phyloP scores from a whole-genome alignment of 2,888 invertebrate genomes.

The Phymatocera aterrima region DNA sequence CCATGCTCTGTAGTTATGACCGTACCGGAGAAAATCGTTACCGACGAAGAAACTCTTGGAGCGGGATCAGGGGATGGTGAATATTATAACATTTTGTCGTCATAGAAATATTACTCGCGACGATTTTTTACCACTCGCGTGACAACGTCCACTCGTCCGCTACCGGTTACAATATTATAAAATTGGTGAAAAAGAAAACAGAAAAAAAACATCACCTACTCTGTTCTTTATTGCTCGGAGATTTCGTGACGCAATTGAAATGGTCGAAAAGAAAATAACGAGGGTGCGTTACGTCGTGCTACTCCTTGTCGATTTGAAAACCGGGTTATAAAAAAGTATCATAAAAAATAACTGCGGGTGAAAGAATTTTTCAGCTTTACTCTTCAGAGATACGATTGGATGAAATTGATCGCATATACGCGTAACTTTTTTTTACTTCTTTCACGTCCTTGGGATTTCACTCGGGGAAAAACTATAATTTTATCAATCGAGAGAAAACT shows the following conservation, averaged over 20 bases:
- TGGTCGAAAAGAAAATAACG: slow-evolving; percentile 23
- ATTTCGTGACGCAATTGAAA: not conserved
- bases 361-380: no score
- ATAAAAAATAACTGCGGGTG: not conserved
- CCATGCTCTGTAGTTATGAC: not conserved
- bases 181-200: not conserved
- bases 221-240: not conserved
- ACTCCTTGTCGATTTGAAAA: not conserved
- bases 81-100: not conserved
- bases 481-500: slow-evolving; percentile 19
- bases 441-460: not conserved
- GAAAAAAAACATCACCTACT: not conserved
- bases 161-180: no score
- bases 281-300: slow-evolving; percentile 23
- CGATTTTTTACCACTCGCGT: not conserved
- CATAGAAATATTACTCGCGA: not conserved
- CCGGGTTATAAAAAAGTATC: not conserved
- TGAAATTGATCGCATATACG: no score
- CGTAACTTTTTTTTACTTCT: not conserved
- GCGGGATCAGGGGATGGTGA: not conserved
- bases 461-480: not conserved
- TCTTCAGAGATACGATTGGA: no score
- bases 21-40: slow-evolving; percentile 10
- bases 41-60: not conserved
- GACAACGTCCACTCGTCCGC: slow-evolving; percentile 23